Evolutionary conservation across 2,888 invertebrate species (phyloP), one percentile per base, ranked within the genome.

Genomic region (Apocheima hispidaria): DNA sequence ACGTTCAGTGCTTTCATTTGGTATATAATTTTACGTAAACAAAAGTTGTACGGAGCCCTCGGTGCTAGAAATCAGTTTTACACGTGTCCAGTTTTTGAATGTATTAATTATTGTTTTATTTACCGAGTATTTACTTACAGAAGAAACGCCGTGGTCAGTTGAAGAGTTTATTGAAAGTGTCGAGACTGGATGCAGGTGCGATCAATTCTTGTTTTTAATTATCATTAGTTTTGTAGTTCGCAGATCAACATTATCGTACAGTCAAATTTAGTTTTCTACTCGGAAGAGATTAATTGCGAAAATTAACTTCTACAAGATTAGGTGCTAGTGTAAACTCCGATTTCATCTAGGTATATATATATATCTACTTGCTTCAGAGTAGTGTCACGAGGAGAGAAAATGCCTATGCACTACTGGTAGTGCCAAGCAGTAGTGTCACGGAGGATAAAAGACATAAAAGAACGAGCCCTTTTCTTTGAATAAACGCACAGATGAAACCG

Each of bases 151-250:
- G 0, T 98, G 98, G 98, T 95, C 95, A 0, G 95, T 98, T 33
- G 97, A 98, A 60, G 95, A 96, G 69, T 98, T 98, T 87, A 92
- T 97, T 53, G 96, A 97, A 75, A 95, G 95, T 71, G 97, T 96
- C 4, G 97, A 98, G 85, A 95, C 95, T 61, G 95, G 96, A 14
- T 97, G 97, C 82, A 93, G 95, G 93, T 94, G 87, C 80, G 86
- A 87, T 53, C 3, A 1, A 30, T 18, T 10, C 10, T 46, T 26
- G 7, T 23, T 21, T 12, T 3, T 30, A 30, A 18, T 36, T 2
- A 7, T 38, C 4, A 18, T 18, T 16, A 4, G 1, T 7, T 3
- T 9, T 16, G 7, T 43, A 43, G 2, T 14, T 44, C 2, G 7
- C 14, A 7, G 5, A 14, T 23, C 4, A n/a, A 21, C n/a, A 43